phyloP scores from a whole-genome alignment of 2,888 invertebrate genomes.

The Brachypterus glaber region DNA sequence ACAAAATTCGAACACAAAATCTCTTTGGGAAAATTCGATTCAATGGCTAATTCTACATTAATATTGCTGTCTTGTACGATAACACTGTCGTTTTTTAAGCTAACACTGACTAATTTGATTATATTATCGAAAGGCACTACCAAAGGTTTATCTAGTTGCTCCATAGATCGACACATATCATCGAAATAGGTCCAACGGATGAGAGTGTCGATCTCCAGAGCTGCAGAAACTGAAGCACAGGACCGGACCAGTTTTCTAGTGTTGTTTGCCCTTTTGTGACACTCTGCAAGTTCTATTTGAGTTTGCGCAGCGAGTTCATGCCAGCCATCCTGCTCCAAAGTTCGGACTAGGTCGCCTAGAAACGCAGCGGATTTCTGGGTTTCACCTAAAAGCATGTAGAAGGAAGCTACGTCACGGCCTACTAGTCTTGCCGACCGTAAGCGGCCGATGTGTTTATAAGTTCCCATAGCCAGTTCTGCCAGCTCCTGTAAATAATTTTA shows the following conservation, averaged over 20 bases:
- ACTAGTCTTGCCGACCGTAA: conserved; percentile 77
- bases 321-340: conserved; percentile 86
- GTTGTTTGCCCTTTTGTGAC: conserved; percentile 74
- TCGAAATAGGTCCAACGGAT: conserved; percentile 57
- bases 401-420: conserved; percentile 80
- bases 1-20: conserved; percentile 54
- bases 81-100: conserved; percentile 33
- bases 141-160: conserved; percentile 31
- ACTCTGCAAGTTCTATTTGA: conserved; percentile 72
- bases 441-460: conserved; percentile 82
- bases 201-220: conserved; percentile 62
- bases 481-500: conserved; percentile 53
- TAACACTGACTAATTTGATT: conserved; percentile 39
- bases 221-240: conserved; percentile 71
- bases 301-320: conserved; percentile 71
- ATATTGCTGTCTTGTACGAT: conserved; percentile 51
- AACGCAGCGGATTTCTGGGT: conserved; percentile 85
- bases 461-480: conserved; percentile 91
- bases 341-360: conserved; percentile 74
- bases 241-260: conserved; percentile 50
- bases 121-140: conserved; percentile 41
- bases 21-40: conserved; percentile 55
- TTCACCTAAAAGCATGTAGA: conserved; percentile 79
- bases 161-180: conserved; percentile 59
- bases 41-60: conserved; percentile 46